A percentile compares a stretch with the other conserved stretches of the same genome.
Evolutionary conservation across 2,113 vertebrate species (phyloP).

Genomic region (Aptenodytes patagonicus): DNA sequence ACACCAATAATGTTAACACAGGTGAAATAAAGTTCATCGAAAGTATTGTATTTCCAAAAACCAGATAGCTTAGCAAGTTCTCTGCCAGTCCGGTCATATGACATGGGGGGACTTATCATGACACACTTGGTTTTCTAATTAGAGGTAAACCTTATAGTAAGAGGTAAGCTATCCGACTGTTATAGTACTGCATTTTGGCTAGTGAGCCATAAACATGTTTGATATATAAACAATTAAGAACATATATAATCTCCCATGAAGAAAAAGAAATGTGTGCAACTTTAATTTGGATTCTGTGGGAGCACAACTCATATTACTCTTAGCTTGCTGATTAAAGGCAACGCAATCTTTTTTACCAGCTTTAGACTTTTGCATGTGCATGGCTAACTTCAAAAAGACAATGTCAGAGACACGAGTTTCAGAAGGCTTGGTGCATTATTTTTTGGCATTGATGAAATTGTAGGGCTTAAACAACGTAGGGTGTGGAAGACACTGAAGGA

Average conservation of each 20-base stretch:
- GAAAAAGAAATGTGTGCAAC: not conserved
- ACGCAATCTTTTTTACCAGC: not conserved
- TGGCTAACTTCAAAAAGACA: not conserved
- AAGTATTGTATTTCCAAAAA: conserved; percentile 6
- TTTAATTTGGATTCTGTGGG: not conserved
- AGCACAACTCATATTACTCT: not conserved
- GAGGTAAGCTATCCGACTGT: not conserved
- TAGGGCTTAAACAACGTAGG: not conserved
- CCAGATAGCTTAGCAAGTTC: not conserved
- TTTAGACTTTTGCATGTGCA: accelerated
- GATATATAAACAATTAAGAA: not conserved
- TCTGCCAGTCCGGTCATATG: not conserved
- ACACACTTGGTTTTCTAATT: not conserved
- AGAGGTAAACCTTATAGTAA: not conserved
- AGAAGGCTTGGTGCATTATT: not conserved
- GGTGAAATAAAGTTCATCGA: conserved; percentile 9
- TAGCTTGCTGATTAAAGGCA: not conserved
- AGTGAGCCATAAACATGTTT: not conserved
- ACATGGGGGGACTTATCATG: not conserved
- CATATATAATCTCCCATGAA: not conserved
- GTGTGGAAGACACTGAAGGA: not conserved
- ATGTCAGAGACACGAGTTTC: not conserved
- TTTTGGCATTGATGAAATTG: not conserved
- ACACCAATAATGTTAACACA: not conserved
- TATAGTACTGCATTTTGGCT: not conserved